phyloP scores from a whole-genome alignment of 1,140 invertebrate species.

The Atopsyche davidsoni region DNA sequence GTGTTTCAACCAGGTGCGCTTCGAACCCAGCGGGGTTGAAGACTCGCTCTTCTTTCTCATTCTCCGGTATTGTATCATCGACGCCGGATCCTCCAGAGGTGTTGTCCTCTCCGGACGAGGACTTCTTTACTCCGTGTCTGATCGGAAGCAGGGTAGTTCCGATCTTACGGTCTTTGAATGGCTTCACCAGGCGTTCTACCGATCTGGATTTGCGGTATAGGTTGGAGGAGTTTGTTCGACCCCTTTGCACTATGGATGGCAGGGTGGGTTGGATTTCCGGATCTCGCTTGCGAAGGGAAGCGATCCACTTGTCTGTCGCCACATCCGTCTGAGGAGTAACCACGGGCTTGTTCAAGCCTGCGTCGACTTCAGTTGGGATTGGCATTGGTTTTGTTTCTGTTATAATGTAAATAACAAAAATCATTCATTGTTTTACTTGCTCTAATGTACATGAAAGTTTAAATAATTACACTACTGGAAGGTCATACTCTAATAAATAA shows the following conservation, averaged over 20 bases:
- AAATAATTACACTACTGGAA: too few relatives aligned
- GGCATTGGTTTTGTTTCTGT: slow-evolving; percentile 18
- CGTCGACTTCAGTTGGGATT: slow-evolving; percentile 14
- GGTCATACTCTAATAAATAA: too few relatives aligned
- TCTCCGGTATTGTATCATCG: slow-evolving; percentile 39
- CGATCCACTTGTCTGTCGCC: slow-evolving; percentile 53
- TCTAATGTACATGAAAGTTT: slow-evolving; percentile 34
- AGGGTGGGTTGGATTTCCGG: slow-evolving; percentile 59
- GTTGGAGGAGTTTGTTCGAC: slow-evolving; percentile 38
- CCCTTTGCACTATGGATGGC: slow-evolving; percentile 51
- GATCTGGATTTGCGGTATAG: slow-evolving; percentile 49
- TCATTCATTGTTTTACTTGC: too few relatives aligned
- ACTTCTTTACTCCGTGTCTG: slow-evolving; percentile 23
- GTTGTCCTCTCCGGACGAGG: slow-evolving; percentile 22
- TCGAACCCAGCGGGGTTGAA: slow-evolving; percentile 73
- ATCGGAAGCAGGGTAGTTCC: slow-evolving; percentile 33
- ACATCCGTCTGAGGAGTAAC: slow-evolving; percentile 37
- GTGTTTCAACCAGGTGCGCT: slow-evolving; percentile 69
- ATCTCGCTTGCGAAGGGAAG: slow-evolving; percentile 55
- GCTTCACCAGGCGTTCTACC: slow-evolving; percentile 46
- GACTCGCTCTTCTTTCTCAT: slow-evolving; percentile 41
- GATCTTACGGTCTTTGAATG: slow-evolving; percentile 30
- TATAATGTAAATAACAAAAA: slow-evolving; percentile 14
- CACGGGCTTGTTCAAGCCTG: slow-evolving; percentile 29
- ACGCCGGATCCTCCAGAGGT: slow-evolving; percentile 32